These are phyloP conservation scores for Centropus bengalensis DNA, from an alignment of 2,113 vertebrate genomes.

Conservation along the genomic window DNA sequence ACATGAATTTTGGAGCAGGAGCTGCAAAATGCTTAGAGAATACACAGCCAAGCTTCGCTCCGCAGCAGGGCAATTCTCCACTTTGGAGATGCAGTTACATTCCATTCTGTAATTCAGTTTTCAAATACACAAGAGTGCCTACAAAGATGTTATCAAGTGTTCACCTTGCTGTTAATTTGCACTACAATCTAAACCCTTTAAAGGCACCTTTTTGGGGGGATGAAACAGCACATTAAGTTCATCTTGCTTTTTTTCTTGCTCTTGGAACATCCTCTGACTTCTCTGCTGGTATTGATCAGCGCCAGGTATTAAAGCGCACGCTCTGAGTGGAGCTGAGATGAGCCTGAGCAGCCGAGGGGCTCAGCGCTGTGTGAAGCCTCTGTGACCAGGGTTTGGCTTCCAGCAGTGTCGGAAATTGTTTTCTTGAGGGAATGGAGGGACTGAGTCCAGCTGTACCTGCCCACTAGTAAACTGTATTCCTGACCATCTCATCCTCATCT, in stretches of 20 bases:
- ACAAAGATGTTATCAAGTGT: neutral
- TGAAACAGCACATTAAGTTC: rapidly evolving
- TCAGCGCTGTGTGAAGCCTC: neutral
- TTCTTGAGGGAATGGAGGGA: neutral
- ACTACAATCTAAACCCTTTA: neutral
- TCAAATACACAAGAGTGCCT: neutral
- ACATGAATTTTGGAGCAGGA: neutral
- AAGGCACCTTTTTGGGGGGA: neutral
- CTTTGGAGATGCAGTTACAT: neutral
- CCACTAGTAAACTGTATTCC: too few species aligned
- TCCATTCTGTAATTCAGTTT: neutral
- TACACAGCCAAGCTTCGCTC: neutral
- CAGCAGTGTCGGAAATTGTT: neutral
- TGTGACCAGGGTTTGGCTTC: rapidly evolving
- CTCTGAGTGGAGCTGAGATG: rapidly evolving
- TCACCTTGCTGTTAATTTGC: neutral
- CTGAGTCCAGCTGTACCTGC: too few species aligned
- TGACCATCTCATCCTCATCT: too few species aligned
- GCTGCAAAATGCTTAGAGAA: neutral
- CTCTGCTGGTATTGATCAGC: rapidly evolving
- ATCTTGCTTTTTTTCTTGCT: rapidly evolving
- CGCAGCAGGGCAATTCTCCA: neutral
- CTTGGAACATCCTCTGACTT: neutral
- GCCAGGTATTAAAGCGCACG: rapidly evolving
- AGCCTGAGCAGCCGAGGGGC: neutral